Base-by-base conservation (phyloP, 2,797 vertebrate genomes). In the Enteromius radiatus region DNA sequence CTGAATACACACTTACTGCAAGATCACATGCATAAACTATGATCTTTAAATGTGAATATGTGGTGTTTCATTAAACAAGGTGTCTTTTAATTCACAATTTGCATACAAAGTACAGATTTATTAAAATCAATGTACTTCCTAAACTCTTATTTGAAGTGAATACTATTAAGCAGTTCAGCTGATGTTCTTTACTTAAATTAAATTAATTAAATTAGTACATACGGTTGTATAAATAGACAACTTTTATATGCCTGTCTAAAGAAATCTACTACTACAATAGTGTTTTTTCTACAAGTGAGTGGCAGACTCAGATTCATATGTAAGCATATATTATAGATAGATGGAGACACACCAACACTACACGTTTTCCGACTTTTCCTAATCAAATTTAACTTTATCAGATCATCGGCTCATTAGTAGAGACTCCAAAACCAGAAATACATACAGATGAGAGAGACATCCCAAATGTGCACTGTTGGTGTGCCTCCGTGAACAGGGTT, bases 41-140 rank as follows among this genome's bases (percentile, higher is more conserved):
- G 31, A 54, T 74, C 71, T 54, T 74, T 74, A 54, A 52, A 74
- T 36, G 3, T 74, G 31, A n/a, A 52, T 73, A 36, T 26, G 10
- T 61, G 23, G 47, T 59, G 41, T 43, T 59, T 68, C 1, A 41
- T 36, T 47, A 45, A n/a, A 47, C n/a, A n/a, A 38, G 33, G 10
- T 33, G 5, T 28, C 70, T 78, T 41, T 64, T 49, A 69, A 6
- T 83, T 45, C n/a, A 4, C 33, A 3, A 61, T 63, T 65, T 56
- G 7, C 26, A 38, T 38, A 33, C 31, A 74, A 74, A 56, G 31
- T 81, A 65, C 36, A 26, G 54, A 31, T 73, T 36, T 61, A 38
- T 3, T 49, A 28, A 77, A 81, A 31, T 52, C 15, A 12, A 17
- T 71, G 23, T 23, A 45, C 67, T 26, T 65, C 9, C 19, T 17